These are phyloP conservation scores for Malthinus seriepunctatus DNA, from an alignment of 2,888 invertebrate species.

Conservation along the genomic window DNA sequence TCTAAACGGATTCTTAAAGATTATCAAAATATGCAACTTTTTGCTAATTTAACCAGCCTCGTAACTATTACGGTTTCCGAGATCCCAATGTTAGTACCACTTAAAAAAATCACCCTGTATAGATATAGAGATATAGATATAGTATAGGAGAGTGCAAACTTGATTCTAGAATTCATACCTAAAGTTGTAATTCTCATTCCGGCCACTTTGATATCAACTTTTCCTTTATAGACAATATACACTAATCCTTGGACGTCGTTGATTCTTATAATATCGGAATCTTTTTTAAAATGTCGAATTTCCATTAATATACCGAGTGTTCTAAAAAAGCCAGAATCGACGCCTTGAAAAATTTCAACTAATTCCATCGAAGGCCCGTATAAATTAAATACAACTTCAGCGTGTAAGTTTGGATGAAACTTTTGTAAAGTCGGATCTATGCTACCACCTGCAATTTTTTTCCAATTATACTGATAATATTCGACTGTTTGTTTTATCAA, in stretches of 20 bases:
- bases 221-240: conserved; percentile 35
- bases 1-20: no score
- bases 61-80: no score
- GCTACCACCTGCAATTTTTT: conserved; percentile 29
- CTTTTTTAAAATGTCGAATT: conserved; percentile 30
- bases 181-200: conserved; percentile 6
- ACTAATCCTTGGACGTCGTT: conserved; percentile 37
- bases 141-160: no score
- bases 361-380: conserved; percentile 16
- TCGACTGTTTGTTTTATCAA: conserved; percentile 29
- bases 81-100: no score
- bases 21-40: no score
- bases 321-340: conserved; percentile 19
- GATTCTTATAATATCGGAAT: conserved; percentile 35
- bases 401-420: conserved; percentile 14
- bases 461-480: conserved; percentile 36
- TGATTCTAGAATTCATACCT: conserved; percentile 1
- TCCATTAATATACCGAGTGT: conserved; percentile 23
- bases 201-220: conserved; percentile 25
- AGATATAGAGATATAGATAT: no score
- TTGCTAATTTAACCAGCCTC: no score
- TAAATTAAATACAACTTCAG: conserved; percentile 14
- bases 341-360: conserved; percentile 14
- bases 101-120: no score
- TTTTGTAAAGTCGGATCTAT: conserved; percentile 1